Evolutionary conservation across 1,140 invertebrate species (phyloP).

Genomic region (Drosophila cardini): DNA sequence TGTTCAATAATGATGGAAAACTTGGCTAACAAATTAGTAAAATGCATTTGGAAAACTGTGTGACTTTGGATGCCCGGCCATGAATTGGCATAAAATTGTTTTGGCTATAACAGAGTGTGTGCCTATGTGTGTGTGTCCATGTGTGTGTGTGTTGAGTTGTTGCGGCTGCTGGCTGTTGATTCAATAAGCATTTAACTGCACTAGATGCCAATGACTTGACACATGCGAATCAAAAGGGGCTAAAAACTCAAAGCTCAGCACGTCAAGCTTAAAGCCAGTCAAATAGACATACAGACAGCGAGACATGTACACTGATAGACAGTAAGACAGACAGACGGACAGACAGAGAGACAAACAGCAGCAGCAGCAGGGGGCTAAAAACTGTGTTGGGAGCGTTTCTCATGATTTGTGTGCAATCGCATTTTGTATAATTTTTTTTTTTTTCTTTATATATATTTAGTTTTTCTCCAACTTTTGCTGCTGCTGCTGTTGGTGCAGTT

Average conservation of each 20-base stretch:
- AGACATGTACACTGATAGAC: constrained; percentile 10
- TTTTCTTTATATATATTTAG: constrained; percentile 10
- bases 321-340: constrained; percentile 22
- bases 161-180: constrained; percentile 60
- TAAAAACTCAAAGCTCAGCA: constrained; percentile 44
- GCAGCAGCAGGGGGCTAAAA: constrained; percentile 40
- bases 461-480: constrained; percentile 15
- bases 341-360: constrained; percentile 41
- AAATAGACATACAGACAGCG: constrained; percentile 15
- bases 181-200: constrained; percentile 78
- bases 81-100: constrained; percentile 75
- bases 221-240: constrained; percentile 76
- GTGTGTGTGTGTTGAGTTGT: constrained; percentile 27
- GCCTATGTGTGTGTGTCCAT: too few species aligned
- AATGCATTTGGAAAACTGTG: constrained; percentile 39
- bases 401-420: constrained; percentile 58
- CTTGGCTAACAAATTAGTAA: constrained; percentile 72
- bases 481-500: constrained; percentile 30
- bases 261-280: constrained; percentile 46
- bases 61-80: constrained; percentile 50
- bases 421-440: constrained; percentile 46
- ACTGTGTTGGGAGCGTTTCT: constrained; percentile 50
- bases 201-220: constrained; percentile 83
- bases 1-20: constrained; percentile 45
- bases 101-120: neutral